Base-by-base conservation (phyloP, 2,888 invertebrate genomes). In the Lottia scabra region DNA sequence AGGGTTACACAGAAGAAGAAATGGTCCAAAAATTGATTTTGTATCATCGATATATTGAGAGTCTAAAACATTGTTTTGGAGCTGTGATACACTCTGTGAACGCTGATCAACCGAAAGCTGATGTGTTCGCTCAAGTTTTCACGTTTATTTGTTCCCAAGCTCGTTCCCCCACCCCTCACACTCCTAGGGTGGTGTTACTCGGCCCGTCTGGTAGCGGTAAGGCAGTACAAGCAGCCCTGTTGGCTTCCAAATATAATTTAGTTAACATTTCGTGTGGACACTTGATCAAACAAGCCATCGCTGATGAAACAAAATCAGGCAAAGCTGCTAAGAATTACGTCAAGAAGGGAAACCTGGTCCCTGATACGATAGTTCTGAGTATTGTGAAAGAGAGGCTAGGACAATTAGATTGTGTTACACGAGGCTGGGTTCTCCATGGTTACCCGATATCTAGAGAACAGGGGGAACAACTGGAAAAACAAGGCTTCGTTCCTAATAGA, bases 51-150 rank as follows among this genome's bases (percentile, higher is more conserved):
- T 84, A 87, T 75, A 84, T 86, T 62, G 85, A 85, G 62, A 87
- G 85, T 23, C 82, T 89, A 26, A 73, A 77, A 4, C 78, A 79
- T n/a, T 87, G 87, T 70, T 89, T 83, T 70, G 70, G 77, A 13
- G 80, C 80, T 30, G 81, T 83, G 12, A 67, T 80, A 44, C 87
- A 87, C 71, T 78, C 73, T 16, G 81, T 90, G 56, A 90, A 90
- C 80, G 89, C 89, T 63, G 89, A 90, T 80, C 90, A 90, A 73
- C 90, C 90, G 1, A 88, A 90, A 78, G 86, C 87, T 8, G 90
- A 90, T 79, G 88, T 90, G 56, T 87, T 87, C 72, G 81, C 87
- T 70, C 88, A 89, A 83, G 87, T 84, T 63, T 81, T 85, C 64
- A 84, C 86, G 8, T 89, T 86, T 80, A 73, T 89, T 56, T 83